Base-by-base conservation (phyloP, 2,113 vertebrate genomes). In the Epinephelus cyanopodus region DNA sequence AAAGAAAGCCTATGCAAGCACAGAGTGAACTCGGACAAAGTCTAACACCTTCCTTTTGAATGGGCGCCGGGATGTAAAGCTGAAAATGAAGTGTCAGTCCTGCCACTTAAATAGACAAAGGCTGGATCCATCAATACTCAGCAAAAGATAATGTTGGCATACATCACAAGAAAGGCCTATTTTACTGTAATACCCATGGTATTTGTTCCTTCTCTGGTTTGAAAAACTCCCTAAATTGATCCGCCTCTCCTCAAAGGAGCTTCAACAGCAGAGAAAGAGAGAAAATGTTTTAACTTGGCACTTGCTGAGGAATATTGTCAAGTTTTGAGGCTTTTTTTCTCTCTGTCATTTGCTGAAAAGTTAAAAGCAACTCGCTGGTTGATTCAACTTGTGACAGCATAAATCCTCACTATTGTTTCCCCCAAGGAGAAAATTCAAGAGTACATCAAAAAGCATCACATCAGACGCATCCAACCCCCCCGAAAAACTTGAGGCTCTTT, bases 51-150 rank as follows among this genome's bases (percentile, higher is more conserved):
- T 69, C 66, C 81, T 77, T 83, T 83, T 84, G 78, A 88, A 83
- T 63, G 37, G 69, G 47, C 13, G 23, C 57, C 13, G 23, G 76
- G n/a, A 79, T 74, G 81, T 79, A 87, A 76, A 73, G 60, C 56
- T 86, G 74, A 66, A 93, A 89, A 88, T 66, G 56, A 87, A 89
- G 82, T 58, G 62, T 89, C 85, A 86, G 77, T 19, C 58, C 45
- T 74, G 68, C 47, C 47, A 64, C 84, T 77, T 74, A 72, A 75
- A 60, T 11, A 48, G 81, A 83, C 88, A 89, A 87, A 92, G 62
- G 64, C 29, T 11, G 75, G 61, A 82, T 76, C 61, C 64, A 85
- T 88, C 81, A 82, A 81, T 82, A 81, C 76, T 87, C 63, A 61
- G 79, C 45, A 66, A 56, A 81, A 83, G 48, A 79, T 77, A 77